phyloP scores from a whole-genome alignment of 1,140 invertebrate genomes.

The Nephotettix cincticeps region DNA sequence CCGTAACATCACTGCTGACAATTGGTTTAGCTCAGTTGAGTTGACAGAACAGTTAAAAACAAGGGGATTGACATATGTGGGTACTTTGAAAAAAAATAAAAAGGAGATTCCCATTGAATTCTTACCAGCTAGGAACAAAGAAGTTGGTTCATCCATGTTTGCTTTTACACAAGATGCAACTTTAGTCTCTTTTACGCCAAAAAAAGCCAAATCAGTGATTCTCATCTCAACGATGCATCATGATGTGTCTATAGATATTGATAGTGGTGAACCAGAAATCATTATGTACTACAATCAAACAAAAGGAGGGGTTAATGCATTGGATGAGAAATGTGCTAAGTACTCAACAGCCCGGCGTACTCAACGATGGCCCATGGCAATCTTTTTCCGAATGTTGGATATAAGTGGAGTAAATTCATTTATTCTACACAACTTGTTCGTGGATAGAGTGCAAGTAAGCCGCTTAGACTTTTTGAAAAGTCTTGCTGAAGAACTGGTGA shows the following conservation, averaged over 20 bases:
- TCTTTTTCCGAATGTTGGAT: constrained; percentile 42
- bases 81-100: constrained; percentile 52
- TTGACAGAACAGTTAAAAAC: constrained; percentile 43
- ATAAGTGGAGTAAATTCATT: constrained; percentile 39
- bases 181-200: constrained; percentile 34
- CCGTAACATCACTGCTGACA: constrained; percentile 45
- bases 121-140: constrained; percentile 8
- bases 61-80: constrained; percentile 43
- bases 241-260: constrained; percentile 30
- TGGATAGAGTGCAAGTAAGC: too few relatives aligned
- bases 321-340: constrained; percentile 45
- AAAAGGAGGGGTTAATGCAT: constrained; percentile 44
- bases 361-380: constrained; percentile 42
- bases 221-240: constrained; percentile 44
- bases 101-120: constrained; percentile 44
- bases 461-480: too few relatives aligned
- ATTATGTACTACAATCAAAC: constrained; percentile 42
- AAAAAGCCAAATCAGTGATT: constrained; percentile 40
- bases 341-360: constrained; percentile 37
- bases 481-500: too few relatives aligned
- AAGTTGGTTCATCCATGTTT: constrained; percentile 24
- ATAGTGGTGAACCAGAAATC: constrained; percentile 39
- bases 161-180: constrained; percentile 31
- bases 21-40: constrained; percentile 47
- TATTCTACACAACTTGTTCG: too few relatives aligned